These are phyloP conservation scores for Drosophila virilis DNA, from an alignment of 1,140 invertebrate species.

Conservation along the genomic window DNA sequence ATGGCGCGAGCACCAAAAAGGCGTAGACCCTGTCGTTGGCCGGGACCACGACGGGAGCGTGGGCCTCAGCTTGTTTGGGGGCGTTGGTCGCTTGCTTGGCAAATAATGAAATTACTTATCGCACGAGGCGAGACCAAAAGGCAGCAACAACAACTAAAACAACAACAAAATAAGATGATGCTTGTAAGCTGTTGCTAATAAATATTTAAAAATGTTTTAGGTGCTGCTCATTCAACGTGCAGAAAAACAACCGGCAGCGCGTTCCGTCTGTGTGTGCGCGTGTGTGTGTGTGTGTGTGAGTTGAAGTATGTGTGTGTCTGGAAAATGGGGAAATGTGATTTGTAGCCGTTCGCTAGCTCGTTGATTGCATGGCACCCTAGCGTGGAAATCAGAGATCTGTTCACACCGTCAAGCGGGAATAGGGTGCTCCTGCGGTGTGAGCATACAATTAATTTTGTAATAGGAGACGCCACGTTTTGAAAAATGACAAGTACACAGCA, in stretches of 20 bases:
- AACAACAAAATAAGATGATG: conserved; percentile 60
- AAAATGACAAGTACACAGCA: conserved; percentile 6
- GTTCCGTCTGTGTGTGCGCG: neutral
- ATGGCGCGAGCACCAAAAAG: conserved; percentile 58
- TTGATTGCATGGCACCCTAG: conserved; percentile 19
- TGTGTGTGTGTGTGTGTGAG: conserved; percentile 29
- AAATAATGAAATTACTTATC: conserved; percentile 81
- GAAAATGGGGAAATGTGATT: conserved; percentile 71
- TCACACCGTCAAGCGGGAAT: neutral
- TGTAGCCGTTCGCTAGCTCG: conserved; percentile 22
- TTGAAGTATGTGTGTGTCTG: neutral
- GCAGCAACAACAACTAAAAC: conserved; percentile 32
- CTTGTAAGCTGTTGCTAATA: conserved; percentile 79
- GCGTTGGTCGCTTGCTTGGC: conserved; percentile 67
- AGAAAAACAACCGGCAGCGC: conserved; percentile 16
- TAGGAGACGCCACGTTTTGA: conserved; percentile 15
- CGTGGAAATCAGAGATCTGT: conserved; percentile 14
- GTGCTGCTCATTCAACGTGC: conserved; percentile 13
- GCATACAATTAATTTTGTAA: conserved; percentile 65
- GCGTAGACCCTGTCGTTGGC: conserved; percentile 22
- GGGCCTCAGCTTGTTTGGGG: conserved; percentile 29
- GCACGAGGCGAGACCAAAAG: conserved; percentile 36
- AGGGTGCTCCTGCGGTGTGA: conserved; percentile 25
- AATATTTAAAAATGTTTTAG: conserved; percentile 79
- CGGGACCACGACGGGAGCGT: neutral